Conservation (phyloP, 2,113 vertebrate genomes). For the Cyanoderma ruficeps region DNA sequence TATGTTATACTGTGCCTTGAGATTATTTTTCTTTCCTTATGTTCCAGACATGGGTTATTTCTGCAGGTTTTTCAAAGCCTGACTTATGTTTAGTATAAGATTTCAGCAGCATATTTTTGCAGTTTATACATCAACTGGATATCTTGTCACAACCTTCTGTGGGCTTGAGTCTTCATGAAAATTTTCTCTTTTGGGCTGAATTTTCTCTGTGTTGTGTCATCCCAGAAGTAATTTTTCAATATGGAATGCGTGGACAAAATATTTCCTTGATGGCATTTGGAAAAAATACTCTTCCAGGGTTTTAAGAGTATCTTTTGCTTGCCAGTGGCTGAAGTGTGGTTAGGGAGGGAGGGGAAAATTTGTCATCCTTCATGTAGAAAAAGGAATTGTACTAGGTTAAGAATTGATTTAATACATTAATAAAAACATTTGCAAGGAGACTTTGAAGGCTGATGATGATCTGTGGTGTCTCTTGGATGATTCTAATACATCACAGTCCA, state of each 20-base stretch:
- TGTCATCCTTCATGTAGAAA: background rate
- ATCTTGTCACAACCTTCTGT: background rate
- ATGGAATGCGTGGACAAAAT: constrained; percentile 5
- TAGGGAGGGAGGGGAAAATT: background rate
- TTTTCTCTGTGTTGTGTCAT: constrained; percentile 19
- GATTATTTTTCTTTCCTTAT: background rate
- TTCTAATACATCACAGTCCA: background rate
- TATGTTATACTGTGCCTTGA: background rate
- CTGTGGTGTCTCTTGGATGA: background rate
- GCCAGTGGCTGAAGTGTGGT: constrained; percentile 1
- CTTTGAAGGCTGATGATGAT: background rate
- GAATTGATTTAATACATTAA: background rate
- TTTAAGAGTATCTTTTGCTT: constrained; percentile 10
- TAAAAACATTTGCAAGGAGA: background rate
- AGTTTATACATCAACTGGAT: background rate
- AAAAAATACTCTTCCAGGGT: background rate
- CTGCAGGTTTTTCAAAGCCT: background rate
- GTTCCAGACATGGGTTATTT: background rate
- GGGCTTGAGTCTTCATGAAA: background rate
- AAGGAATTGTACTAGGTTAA: background rate
- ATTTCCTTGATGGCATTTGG: constrained; percentile 9
- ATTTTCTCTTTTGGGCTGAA: background rate
- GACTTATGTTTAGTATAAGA: background rate
- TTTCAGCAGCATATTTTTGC: background rate
- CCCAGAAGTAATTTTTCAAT: background rate